These are phyloP conservation scores for Rhea pennata DNA, from an alignment of 2,113 vertebrate genomes.

Conservation along the genomic window DNA sequence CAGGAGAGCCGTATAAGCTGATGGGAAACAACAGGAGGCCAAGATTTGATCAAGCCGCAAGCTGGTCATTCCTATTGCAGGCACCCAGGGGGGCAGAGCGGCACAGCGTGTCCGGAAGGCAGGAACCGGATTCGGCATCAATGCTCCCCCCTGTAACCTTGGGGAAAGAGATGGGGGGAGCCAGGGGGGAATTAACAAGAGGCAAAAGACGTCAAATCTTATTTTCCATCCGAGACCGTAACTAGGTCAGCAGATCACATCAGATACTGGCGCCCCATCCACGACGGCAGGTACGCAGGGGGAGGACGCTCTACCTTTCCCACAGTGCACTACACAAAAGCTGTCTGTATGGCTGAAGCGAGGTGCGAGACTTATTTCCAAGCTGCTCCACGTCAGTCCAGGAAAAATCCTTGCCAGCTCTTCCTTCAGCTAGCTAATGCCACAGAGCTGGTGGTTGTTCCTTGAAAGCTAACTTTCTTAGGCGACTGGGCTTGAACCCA, in stretches of 20 bases:
- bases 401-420: slow-evolving; percentile 29
- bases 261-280: neutral
- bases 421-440: neutral
- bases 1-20: slow-evolving; percentile 32
- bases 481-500: slow-evolving; percentile 23
- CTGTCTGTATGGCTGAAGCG: neutral
- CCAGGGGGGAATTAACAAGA: neutral
- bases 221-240: slow-evolving; percentile 34
- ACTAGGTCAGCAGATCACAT: slow-evolving; percentile 64
- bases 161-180: neutral
- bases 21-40: slow-evolving; percentile 54
- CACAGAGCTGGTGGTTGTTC: slow-evolving; percentile 11
- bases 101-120: slow-evolving; percentile 9
- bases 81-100: slow-evolving; percentile 24
- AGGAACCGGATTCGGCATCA: neutral
- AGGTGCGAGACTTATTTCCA: neutral
- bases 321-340: neutral
- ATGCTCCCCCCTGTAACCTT: neutral
- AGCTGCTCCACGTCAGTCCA: neutral
- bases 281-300: neutral
- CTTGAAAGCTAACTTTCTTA: slow-evolving; percentile 24
- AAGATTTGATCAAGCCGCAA: slow-evolving; percentile 23
- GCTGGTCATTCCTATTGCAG: slow-evolving; percentile 40
- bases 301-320: neutral
- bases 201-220: slow-evolving; percentile 38